Conservation (phyloP, 1,140 invertebrate species). For the Diorhabda sublineata region DNA sequence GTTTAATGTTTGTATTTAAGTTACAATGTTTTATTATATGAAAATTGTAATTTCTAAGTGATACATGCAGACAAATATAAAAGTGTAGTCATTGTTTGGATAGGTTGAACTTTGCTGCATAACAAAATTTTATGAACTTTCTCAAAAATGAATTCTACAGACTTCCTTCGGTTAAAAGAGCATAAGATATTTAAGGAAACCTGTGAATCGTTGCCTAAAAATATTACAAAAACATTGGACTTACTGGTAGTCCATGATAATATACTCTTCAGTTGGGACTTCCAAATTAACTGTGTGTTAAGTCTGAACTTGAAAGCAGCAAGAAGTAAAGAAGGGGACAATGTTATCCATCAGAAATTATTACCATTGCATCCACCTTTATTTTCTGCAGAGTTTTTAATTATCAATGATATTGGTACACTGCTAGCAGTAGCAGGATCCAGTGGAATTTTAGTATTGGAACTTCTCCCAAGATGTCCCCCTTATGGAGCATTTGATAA, state of each 20-base stretch:
- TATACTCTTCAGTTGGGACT: slow-evolving; percentile 62
- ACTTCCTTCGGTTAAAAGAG: slow-evolving; percentile 50
- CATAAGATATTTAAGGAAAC: slow-evolving; percentile 58
- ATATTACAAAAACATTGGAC: slow-evolving; percentile 56
- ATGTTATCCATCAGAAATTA: slow-evolving; percentile 50
- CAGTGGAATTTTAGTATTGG: slow-evolving; percentile 40
- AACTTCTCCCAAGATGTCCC: slow-evolving; percentile 39
- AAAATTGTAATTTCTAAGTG: no score
- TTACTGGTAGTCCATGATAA: slow-evolving; percentile 60
- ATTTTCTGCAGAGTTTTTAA: slow-evolving; percentile 39
- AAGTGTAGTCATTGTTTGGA: no score
- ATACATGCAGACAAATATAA: no score
- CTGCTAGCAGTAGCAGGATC: slow-evolving; percentile 38
- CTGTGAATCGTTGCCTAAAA: slow-evolving; percentile 52
- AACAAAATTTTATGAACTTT: no score
- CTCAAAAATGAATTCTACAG: slow-evolving; percentile 37
- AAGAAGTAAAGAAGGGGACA: slow-evolving; percentile 49
- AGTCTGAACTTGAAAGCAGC: slow-evolving; percentile 57
- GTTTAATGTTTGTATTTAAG: no score
- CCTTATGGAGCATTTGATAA: slow-evolving; percentile 42
- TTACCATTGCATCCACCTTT: slow-evolving; percentile 38
- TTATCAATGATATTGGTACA: slow-evolving; percentile 39
- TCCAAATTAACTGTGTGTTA: slow-evolving; percentile 58
- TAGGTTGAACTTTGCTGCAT: no score
- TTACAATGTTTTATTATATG: no score